Evolutionary conservation across 2,113 vertebrate genomes (phyloP).

Genomic region (Rattus norvegicus): DNA sequence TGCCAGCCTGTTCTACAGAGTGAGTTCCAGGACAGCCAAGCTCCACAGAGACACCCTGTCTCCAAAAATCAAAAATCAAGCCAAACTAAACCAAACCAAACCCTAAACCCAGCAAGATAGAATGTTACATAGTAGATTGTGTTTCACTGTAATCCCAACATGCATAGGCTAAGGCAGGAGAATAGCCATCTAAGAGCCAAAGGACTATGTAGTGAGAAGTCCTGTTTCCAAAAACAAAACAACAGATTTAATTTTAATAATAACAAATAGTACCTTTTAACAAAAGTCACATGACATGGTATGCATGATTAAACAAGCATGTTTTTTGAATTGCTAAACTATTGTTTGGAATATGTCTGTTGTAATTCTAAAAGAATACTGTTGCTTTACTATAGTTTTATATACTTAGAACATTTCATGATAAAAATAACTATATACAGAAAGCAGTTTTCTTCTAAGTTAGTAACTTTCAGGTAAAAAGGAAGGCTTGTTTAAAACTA

Average conservation of each 20-base stretch:
- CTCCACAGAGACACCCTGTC: background rate
- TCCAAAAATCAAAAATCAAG: background rate
- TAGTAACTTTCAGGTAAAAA: slow-evolving; percentile 72
- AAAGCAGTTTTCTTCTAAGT: slow-evolving; percentile 65
- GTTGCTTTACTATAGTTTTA: background rate
- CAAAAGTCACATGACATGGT: slow-evolving; percentile 27
- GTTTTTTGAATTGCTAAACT: slow-evolving; percentile 17
- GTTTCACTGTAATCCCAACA: background rate
- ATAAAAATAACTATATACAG: slow-evolving; percentile 30
- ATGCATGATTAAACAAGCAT: background rate
- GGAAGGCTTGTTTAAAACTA: slow-evolving; percentile 61
- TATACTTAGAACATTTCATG: background rate
- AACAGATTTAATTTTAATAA: background rate
- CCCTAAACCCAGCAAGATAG: background rate
- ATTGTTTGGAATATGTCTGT: background rate
- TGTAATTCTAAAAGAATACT: slow-evolving; percentile 43
- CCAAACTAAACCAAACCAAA: background rate
- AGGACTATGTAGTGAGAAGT: background rate
- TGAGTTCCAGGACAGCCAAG: background rate
- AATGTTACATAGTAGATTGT: background rate
- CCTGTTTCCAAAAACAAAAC: background rate
- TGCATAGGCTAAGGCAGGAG: background rate
- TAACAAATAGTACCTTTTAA: slow-evolving; percentile 32
- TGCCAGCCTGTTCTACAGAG: background rate
- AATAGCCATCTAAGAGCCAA: background rate